These are phyloP conservation scores for Melanargia galathea DNA, from an alignment of 2,888 invertebrate genomes.

Conservation along the genomic window DNA sequence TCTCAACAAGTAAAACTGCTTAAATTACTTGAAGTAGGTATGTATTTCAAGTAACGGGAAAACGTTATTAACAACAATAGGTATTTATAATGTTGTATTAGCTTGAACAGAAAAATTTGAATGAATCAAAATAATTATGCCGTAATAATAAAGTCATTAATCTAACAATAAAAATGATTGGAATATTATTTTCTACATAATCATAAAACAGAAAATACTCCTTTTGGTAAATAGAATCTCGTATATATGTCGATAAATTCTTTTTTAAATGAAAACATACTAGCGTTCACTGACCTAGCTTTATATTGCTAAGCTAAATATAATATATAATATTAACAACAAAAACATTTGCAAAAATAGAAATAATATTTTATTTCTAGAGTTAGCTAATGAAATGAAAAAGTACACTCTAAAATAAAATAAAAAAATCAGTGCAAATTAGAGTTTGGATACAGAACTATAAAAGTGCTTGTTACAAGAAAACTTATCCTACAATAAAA, in stretches of 20 bases:
- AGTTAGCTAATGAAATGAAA: conserved; percentile 15
- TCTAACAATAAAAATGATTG: neutral
- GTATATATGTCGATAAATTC: neutral
- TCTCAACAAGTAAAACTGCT: neutral
- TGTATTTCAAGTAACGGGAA: neutral
- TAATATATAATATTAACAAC: conserved; percentile 33
- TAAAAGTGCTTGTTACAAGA: conserved; percentile 22
- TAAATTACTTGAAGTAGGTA: too few relatives aligned
- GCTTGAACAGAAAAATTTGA: too few relatives aligned
- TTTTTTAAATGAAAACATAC: neutral
- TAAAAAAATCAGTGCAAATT: conserved; percentile 20
- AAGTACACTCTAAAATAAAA: conserved; percentile 10
- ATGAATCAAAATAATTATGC: too few relatives aligned
- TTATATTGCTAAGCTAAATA: conserved; percentile 9
- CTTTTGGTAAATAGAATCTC: neutral
- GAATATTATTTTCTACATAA: neutral
- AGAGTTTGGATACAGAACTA: conserved; percentile 17
- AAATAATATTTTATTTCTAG: conserved; percentile 14
- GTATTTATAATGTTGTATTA: too few relatives aligned
- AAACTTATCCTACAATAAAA: conserved; percentile 22
- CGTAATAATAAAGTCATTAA: too few relatives aligned
- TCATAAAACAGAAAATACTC: neutral
- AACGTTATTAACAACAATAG: neutral
- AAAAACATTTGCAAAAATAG: conserved; percentile 37
- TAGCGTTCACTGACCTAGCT: conserved; percentile 13